Evolutionary conservation across 2,888 invertebrate genomes (phyloP), one percentile per base, ranked within the genome.

Genomic region (Cecidostiba fungosa): DNA sequence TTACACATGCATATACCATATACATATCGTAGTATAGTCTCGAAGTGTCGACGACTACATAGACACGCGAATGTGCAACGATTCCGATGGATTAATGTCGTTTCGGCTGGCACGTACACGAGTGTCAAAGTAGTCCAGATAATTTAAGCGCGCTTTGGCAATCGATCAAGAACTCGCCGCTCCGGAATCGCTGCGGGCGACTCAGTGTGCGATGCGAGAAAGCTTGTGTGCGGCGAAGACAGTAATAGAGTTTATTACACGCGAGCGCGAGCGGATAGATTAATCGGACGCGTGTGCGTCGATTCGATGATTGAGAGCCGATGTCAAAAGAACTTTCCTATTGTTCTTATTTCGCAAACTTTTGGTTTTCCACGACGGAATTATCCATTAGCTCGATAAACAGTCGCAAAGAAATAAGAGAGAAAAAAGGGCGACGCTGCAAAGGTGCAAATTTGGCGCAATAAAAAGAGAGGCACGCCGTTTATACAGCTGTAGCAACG

Each of bases 51-150:
- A 77, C 62, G 83, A 72, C 59, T 83, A 77, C 77, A 32, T 32
- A 32, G 4, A 29, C 66, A 36, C 54, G 39, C 54, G 54, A 47
- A 32, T 14, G 39, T 23, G 70, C 29, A 16, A 26, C 77, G 82
- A 66, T 47, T 85, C 82, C 82, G 82, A 87, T 82, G 86, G 85
- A 87, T 81, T 82, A 86, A 81, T 78, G 84, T 72, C 74, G 59
- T 79, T 59, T 70, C 76, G 59, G 62, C 47, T 76, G 78, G 69
- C 29, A 29, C 80, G 77, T 80, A 80, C 73, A 76, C 77, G 66
- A 78, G 83, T 84, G 86, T 84, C 86, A 84, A 87, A 87, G 79
- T 87, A 85, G 86, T 87, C 77, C 86, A 85, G 86, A 79, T 87
- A 87, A 87, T 87, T 87, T 79, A 79, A 82, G 86, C 86, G 86